Evolutionary conservation across 2,888 invertebrate genomes (phyloP).

Genomic region (Archaeoteleia sp.): DNA sequence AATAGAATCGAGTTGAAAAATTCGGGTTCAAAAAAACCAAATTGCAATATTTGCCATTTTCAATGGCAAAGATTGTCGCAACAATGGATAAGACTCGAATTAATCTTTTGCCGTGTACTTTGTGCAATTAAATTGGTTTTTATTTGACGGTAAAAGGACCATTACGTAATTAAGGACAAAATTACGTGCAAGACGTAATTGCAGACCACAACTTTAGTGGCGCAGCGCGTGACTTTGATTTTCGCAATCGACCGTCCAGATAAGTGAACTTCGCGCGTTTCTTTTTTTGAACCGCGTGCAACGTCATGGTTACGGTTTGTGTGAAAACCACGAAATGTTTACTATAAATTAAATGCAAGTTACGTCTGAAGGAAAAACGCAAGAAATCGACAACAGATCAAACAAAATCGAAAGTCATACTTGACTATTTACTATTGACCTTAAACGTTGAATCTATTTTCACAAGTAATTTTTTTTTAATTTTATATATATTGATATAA

Average conservation of each 20-base stretch:
- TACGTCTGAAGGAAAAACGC: neutral
- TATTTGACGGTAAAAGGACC: conserved; percentile 13
- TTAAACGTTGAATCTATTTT: too few species aligned
- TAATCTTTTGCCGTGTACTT: conserved; percentile 1
- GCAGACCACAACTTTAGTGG: conserved; percentile 22
- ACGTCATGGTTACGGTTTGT: conserved; percentile 10
- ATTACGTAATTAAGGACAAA: conserved; percentile 39
- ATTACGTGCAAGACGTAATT: conserved; percentile 27
- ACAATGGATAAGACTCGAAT: conserved; percentile 34
- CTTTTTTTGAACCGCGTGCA: conserved; percentile 10
- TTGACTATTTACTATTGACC: too few species aligned
- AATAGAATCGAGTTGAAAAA: too few species aligned
- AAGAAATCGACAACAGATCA: neutral
- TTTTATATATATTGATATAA: too few species aligned
- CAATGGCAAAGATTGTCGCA: conserved; percentile 33
- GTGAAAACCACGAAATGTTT: conserved; percentile 11
- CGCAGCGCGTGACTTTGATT: conserved; percentile 41
- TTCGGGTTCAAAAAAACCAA: too few species aligned
- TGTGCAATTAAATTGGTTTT: conserved; percentile 40
- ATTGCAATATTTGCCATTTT: too few species aligned
- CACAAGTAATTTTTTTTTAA: too few species aligned
- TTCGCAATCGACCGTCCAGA: conserved; percentile 33
- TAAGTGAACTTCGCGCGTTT: conserved; percentile 26
- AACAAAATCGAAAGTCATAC: neutral
- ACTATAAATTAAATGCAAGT: neutral